A percentile compares a stretch with the other conserved stretches of the same genome.
Evolutionary conservation across 2,888 invertebrate genomes (phyloP).

Genomic region (Linhomoeus sp.): DNA sequence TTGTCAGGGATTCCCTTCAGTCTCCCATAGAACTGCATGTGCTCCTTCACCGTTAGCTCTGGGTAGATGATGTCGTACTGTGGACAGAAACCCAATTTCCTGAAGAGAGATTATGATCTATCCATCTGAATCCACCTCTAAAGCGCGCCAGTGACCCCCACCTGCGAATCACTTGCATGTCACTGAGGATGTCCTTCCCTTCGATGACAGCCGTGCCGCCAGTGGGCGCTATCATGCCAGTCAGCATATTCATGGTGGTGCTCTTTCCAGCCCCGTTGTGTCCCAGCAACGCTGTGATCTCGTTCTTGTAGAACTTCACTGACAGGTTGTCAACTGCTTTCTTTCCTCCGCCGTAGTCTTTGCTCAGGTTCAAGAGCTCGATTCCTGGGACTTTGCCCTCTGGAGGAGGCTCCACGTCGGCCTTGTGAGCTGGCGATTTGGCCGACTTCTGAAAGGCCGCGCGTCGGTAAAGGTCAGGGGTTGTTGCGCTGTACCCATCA

Average conservation of each 20-base stretch:
- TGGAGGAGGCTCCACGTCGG: background rate
- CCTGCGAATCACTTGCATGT: background rate
- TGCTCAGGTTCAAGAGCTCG: background rate
- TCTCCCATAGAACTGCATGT: constrained; percentile 4
- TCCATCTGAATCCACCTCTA: too few relatives aligned
- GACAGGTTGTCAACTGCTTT: background rate
- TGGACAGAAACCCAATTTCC: constrained; percentile 1
- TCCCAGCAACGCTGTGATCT: constrained; percentile 6
- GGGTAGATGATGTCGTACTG: constrained; percentile 7
- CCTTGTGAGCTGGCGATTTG: background rate
- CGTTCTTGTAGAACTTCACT: constrained; percentile 1
- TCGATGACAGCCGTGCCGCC: background rate
- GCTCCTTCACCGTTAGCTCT: constrained; percentile 3
- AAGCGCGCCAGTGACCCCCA: too few relatives aligned
- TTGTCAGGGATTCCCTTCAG: background rate
- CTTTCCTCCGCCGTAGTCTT: background rate
- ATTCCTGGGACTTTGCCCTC: background rate
- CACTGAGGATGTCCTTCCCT: background rate
- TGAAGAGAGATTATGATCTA: too few relatives aligned
- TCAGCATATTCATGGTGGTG: constrained; percentile 6
- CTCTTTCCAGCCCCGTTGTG: constrained; percentile 7
- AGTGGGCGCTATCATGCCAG: constrained; percentile 3
- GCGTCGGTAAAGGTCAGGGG: background rate
- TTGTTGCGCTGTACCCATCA: too few relatives aligned
- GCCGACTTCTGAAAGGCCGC: background rate